phyloP scores from a whole-genome alignment of 2,888 invertebrate species.

The Acholoe squamosa region DNA sequence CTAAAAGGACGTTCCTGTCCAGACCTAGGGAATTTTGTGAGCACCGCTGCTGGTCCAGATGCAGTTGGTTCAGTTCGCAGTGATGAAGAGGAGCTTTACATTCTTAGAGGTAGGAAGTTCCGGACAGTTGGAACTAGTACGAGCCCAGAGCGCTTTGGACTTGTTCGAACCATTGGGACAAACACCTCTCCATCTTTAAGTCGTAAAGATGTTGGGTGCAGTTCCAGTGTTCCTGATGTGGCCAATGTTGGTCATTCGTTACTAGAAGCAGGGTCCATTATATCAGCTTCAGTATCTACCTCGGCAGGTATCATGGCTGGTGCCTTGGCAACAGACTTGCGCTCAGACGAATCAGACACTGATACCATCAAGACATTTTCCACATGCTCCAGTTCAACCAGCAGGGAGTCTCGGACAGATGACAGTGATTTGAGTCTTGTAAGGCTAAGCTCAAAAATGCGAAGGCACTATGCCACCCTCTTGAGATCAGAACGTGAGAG shows the following conservation, averaged over 20 bases:
- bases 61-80: neutral
- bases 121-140: conserved; percentile 60
- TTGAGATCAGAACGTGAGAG: conserved; percentile 65
- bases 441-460: conserved; percentile 1
- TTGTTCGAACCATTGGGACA: conserved; percentile 55
- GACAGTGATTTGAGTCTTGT: neutral
- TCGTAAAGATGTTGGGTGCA: neutral
- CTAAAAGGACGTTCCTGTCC: neutral
- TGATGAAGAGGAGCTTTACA: conserved; percentile 28
- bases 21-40: conserved; percentile 1
- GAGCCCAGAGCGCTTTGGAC: conserved; percentile 62
- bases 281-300: neutral
- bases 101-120: conserved; percentile 35
- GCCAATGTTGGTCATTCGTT: conserved; percentile 14
- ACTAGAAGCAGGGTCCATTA: neutral
- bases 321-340: conserved; percentile 11
- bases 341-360: conserved; percentile 62
- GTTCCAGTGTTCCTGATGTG: conserved; percentile 35
- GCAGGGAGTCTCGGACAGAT: conserved; percentile 22
- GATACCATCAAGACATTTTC: conserved; percentile 29
- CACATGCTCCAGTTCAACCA: conserved; percentile 27
- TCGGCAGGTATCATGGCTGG: neutral
- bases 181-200: conserved; percentile 63
- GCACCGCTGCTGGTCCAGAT: conserved; percentile 27
- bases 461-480: conserved; percentile 64